phyloP scores from a whole-genome alignment of 2,797 vertebrate genomes.

The Scyliorhinus canicula region DNA sequence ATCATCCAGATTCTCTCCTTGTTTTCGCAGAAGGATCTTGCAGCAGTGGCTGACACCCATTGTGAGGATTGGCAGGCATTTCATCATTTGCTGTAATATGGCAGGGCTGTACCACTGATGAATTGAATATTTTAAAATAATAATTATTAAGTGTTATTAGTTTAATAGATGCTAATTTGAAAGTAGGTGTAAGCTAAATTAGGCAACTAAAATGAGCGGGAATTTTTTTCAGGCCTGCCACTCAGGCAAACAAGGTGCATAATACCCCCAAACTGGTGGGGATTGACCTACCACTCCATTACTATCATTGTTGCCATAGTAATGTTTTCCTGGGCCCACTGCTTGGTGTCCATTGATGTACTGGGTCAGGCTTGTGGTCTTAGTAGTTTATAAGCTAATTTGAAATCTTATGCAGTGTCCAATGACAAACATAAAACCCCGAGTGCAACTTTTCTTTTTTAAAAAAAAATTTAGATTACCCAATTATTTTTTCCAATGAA shows the following conservation, averaged over 20 bases:
- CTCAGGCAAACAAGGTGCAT: not conserved
- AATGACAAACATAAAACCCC: not conserved
- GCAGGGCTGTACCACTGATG: too few relatives aligned
- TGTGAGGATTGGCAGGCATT: not conserved
- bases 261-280: not conserved
- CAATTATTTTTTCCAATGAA: too few relatives aligned
- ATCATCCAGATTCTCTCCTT: not conserved
- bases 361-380: too few relatives aligned
- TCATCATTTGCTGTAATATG: not conserved
- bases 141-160: not conserved
- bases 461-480: too few relatives aligned
- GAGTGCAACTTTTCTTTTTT: too few relatives aligned
- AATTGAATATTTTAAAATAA: not conserved
- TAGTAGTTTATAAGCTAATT: not conserved
- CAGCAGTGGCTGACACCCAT: not conserved
- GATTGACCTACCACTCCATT: not conserved
- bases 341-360: not conserved
- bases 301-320: not conserved
- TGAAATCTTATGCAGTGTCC: not conserved
- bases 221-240: not conserved
- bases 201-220: not conserved
- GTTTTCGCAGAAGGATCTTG: not conserved
- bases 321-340: not conserved
- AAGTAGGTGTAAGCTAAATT: not conserved
- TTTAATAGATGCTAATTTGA: not conserved